phyloP scores from a whole-genome alignment of 2,888 invertebrate genomes.

The Rhagium mordax region DNA sequence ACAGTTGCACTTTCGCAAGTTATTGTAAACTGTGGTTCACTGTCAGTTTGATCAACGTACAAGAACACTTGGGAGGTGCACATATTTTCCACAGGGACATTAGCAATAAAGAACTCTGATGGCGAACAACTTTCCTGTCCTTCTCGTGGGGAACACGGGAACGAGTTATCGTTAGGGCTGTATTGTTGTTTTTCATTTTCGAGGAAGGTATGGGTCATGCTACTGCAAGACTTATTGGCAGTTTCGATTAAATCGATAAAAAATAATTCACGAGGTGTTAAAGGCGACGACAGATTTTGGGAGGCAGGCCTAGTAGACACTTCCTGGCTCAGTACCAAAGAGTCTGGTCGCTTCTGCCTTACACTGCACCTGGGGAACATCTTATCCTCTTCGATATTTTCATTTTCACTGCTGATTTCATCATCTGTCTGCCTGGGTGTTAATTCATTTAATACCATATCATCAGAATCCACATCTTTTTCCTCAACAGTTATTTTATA shows the following conservation, averaged over 20 bases:
- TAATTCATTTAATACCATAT: not conserved
- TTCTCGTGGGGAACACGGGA: not conserved
- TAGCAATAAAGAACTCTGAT: constrained; percentile 26
- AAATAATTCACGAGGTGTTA: constrained; percentile 68
- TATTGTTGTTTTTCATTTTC: constrained; percentile 28
- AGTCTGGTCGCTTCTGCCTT: constrained; percentile 25
- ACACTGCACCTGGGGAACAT: constrained; percentile 38
- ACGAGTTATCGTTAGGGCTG: not conserved
- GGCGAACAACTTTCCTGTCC: not conserved
- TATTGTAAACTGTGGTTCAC: not conserved
- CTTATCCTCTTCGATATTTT: constrained; percentile 4
- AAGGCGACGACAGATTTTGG: constrained; percentile 38
- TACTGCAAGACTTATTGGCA: constrained; percentile 56
- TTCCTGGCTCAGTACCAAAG: constrained; percentile 3
- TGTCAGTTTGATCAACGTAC: not conserved
- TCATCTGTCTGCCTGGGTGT: not conserved
- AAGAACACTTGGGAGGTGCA: constrained; percentile 9
- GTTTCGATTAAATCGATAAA: constrained; percentile 67
- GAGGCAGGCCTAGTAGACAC: constrained; percentile 36
- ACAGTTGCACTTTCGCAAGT: not conserved
- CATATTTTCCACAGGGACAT: constrained; percentile 1
- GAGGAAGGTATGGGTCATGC: constrained; percentile 36
- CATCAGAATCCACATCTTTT: not conserved
- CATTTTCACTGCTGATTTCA: not conserved
- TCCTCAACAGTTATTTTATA: constrained; percentile 6